Percentiles rank a stretch among this genome's conserved stretches.
These are phyloP conservation scores for Penaeus indicus DNA, from an alignment of 1,140 invertebrate species.

Conservation along the genomic window DNA sequence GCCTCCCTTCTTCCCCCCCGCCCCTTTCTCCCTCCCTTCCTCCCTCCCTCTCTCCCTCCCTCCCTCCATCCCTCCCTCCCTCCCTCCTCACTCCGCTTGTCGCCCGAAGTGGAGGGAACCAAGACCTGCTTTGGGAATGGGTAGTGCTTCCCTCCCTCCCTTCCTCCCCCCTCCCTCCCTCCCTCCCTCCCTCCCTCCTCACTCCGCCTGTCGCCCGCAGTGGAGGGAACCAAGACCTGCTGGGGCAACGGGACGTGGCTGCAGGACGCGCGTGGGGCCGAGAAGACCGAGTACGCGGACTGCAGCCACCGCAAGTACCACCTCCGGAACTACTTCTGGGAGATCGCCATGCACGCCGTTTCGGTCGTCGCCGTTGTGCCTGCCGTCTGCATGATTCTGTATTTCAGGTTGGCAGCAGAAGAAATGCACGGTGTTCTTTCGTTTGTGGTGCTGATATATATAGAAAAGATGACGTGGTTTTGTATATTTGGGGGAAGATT, in stretches of 20 bases:
- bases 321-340: conserved; percentile 42
- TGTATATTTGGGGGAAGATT: no score
- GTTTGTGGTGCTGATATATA: not conserved
- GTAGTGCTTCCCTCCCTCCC: no score
- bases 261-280: not conserved
- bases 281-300: conserved; percentile 45
- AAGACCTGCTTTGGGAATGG: no score
- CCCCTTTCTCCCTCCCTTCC: no score
- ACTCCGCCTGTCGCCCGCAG: conserved; percentile 15
- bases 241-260: conserved; percentile 36
- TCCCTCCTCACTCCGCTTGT: no score
- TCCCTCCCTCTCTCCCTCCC: no score
- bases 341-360: conserved; percentile 34
- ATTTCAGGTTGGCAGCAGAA: conserved; percentile 36
- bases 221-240: conserved; percentile 44
- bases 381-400: conserved; percentile 34
- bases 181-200: no score
- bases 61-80: no score
- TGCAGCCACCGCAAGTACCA: conserved; percentile 52
- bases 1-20: no score
- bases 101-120: no score
- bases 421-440: not conserved
- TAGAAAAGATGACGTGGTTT: no score
- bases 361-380: conserved; percentile 39
- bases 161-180: no score